These are phyloP conservation scores for Drosophila mojavensis DNA, from an alignment of 1,140 invertebrate species.

Conservation along the genomic window DNA sequence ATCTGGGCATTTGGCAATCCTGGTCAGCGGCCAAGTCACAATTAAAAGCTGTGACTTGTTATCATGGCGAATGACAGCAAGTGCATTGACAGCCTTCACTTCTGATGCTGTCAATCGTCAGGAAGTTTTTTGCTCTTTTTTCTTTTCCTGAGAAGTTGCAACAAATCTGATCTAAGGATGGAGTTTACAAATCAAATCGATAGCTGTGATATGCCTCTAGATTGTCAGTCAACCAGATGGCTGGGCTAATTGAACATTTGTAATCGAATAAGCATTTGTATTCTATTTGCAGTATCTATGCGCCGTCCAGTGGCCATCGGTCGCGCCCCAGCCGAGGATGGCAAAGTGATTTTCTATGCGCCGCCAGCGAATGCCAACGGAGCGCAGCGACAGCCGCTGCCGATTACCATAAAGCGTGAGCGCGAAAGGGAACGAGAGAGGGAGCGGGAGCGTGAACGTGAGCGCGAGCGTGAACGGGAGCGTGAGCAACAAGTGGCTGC, in stretches of 20 bases:
- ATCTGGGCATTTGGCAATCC: slow-evolving; percentile 7
- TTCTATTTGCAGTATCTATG: slow-evolving; percentile 59
- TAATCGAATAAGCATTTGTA: slow-evolving; percentile 25
- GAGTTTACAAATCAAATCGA: neutral
- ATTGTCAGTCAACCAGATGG: slow-evolving; percentile 51
- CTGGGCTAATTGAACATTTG: neutral
- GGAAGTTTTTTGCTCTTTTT: neutral
- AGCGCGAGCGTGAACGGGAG: slow-evolving; percentile 49
- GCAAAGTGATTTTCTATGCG: slow-evolving; percentile 82
- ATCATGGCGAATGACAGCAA: slow-evolving; percentile 10
- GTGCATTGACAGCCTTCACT: slow-evolving; percentile 8
- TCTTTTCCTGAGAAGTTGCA: too few relatives aligned
- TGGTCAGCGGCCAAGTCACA: neutral
- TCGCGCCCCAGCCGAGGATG: slow-evolving; percentile 72
- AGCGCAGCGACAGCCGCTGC: slow-evolving; percentile 47
- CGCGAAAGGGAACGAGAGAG: slow-evolving; percentile 27
- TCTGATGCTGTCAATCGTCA: slow-evolving; percentile 1
- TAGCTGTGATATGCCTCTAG: slow-evolving; percentile 25
- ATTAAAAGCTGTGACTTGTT: neutral
- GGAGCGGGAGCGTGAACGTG: slow-evolving; percentile 43
- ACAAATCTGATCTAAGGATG: neutral
- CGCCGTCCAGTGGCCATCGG: slow-evolving; percentile 74
- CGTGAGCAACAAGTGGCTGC: slow-evolving; percentile 80
- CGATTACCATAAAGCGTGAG: slow-evolving; percentile 74
- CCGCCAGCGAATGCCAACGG: slow-evolving; percentile 70